phyloP scores from a whole-genome alignment of 1,140 invertebrate genomes.

The Eupristina koningsbergeri region DNA sequence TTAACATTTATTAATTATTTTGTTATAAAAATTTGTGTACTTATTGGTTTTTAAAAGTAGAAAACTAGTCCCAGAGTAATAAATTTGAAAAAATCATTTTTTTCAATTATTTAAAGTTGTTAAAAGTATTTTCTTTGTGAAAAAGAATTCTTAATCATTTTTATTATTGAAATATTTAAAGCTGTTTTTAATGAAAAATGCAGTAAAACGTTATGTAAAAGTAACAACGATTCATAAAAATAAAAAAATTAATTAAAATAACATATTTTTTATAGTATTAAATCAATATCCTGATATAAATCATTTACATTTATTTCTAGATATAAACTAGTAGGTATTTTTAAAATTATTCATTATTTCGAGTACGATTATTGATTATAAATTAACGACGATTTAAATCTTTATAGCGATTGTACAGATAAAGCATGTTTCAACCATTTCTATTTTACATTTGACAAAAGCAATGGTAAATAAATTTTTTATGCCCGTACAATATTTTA shows the following conservation, averaged over 20 bases:
- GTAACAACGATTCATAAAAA: conserved; percentile 1
- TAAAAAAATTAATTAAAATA: conserved; percentile 12
- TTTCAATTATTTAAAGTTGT: not conserved
- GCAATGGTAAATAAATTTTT: not conserved
- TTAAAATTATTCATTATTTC: conserved; percentile 3
- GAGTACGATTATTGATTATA: conserved; percentile 8
- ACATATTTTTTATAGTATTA: not conserved
- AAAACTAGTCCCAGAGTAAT: too few species aligned
- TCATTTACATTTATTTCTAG: not conserved
- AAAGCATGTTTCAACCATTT: not conserved
- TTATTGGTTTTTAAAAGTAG: too few species aligned
- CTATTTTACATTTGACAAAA: not conserved
- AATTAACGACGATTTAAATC: conserved; percentile 17
- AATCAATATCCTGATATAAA: not conserved
- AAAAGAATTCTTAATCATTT: not conserved
- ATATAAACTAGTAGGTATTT: not conserved
- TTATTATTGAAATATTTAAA: not conserved
- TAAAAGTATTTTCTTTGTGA: not conserved
- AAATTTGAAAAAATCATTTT: not conserved
- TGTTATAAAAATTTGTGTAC: too few species aligned
- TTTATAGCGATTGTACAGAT: not conserved
- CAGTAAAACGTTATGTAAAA: not conserved
- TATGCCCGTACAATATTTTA: not conserved
- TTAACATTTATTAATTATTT: too few species aligned
- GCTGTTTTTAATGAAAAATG: not conserved